Conservation (phyloP, 2,113 vertebrate genomes). For the Mustela nigripes region DNA sequence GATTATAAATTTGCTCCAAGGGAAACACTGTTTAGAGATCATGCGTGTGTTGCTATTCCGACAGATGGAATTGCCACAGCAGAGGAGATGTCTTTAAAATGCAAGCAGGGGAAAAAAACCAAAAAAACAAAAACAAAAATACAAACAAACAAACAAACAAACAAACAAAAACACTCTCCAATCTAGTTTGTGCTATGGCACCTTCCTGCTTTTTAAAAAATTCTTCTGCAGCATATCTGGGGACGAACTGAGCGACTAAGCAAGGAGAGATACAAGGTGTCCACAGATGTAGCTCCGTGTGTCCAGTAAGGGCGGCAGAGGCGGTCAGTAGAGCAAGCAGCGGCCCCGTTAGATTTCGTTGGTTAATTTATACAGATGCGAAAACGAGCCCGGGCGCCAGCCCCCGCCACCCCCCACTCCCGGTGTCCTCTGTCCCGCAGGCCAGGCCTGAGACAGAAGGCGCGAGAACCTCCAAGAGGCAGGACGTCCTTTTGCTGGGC, state of each 20-base stretch:
- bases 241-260: not conserved
- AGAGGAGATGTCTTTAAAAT: not conserved
- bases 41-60: not conserved
- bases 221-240: not conserved
- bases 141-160: not conserved
- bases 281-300: too few relatives aligned
- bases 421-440: not conserved
- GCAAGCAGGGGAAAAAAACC: not conserved
- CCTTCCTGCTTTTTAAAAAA: not conserved
- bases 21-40: not conserved
- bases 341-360: not conserved
- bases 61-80: not conserved
- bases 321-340: not conserved
- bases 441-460: not conserved
- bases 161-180: not conserved
- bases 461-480: not conserved
- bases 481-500: not conserved
- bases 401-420: too few relatives aligned
- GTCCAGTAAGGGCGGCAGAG: not conserved
- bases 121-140: too few relatives aligned
- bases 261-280: not conserved
- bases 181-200: not conserved
- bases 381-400: not conserved
- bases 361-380: not conserved
- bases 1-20: not conserved